A percentile compares a stretch with the other conserved stretches of the same genome.
Conservation (phyloP, 2,888 invertebrate genomes). For the Holacanthella duospinosa region DNA sequence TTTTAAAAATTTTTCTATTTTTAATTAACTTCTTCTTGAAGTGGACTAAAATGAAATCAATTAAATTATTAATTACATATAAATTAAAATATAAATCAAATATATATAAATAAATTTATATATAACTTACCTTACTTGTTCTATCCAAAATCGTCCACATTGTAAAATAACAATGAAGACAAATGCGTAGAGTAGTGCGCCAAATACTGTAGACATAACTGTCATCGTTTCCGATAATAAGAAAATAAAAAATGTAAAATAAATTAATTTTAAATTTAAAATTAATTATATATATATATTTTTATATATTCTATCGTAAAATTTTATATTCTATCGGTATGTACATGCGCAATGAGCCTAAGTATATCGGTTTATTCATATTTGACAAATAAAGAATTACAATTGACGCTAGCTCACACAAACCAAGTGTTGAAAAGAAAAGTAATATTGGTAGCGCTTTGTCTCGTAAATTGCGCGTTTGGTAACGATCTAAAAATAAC, state of each 20-base stretch:
- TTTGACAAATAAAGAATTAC: background rate
- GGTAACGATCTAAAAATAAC: no score
- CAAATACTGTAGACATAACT: background rate
- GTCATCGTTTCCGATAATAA: background rate
- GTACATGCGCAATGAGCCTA: background rate
- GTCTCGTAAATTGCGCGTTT: background rate
- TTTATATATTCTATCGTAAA: no score
- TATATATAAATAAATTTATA: no score
- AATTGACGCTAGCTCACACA: background rate
- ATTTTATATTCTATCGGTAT: background rate
- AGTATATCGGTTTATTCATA: background rate
- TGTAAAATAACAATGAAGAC: background rate
- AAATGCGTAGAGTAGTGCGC: background rate
- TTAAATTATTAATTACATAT: no score
- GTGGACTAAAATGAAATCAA: no score
- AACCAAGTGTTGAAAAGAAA: background rate
- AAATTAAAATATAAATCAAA: no score
- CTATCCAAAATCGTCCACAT: background rate
- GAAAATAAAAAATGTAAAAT: background rate
- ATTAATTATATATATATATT: no score
- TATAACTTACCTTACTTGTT: background rate
- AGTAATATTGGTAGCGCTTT: background rate
- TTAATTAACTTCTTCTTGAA: no score
- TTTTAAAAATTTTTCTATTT: no score
- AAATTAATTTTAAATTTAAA: no score